phyloP scores from a whole-genome alignment of 2,113 vertebrate genomes.

The Hyla sarda region DNA sequence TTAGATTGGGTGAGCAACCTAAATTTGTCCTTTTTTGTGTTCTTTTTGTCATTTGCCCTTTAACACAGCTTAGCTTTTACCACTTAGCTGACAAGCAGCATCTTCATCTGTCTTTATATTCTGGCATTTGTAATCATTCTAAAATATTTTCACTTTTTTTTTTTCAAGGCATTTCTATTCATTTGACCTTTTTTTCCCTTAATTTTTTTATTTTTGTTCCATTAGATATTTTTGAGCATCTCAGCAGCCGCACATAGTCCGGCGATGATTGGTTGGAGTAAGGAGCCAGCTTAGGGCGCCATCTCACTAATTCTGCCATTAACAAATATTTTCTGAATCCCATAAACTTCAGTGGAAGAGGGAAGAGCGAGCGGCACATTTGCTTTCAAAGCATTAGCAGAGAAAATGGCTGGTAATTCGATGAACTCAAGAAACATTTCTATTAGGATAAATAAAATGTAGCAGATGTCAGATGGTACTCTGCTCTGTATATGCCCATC shows the following conservation, averaged over 20 bases:
- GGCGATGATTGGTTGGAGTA: not conserved
- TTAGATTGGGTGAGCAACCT: too few relatives aligned
- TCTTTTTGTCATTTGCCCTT: too few relatives aligned
- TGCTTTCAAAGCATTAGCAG: conserved; percentile 66
- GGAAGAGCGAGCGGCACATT: conserved; percentile 62
- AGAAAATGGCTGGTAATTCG: conserved; percentile 70
- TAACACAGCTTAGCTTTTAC: too few relatives aligned
- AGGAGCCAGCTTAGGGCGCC: conserved; percentile 50
- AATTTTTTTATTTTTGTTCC: too few relatives aligned
- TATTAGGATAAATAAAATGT: conserved; percentile 67
- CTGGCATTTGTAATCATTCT: not conserved
- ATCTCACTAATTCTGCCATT: conserved; percentile 60
- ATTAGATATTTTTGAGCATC: not conserved
- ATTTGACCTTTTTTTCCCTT: not conserved
- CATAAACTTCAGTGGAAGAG: conserved; percentile 64
- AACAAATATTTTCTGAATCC: conserved; percentile 62
- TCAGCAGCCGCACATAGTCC: fast-evolving
- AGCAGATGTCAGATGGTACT: conserved; percentile 62
- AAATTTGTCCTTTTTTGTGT: too few relatives aligned
- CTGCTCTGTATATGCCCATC: conserved; percentile 34
- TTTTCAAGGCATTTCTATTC: not conserved
- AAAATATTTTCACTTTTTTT: not conserved
- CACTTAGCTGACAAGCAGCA: not conserved
- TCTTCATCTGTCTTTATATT: not conserved
- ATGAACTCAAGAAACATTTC: conserved; percentile 67